Conservation (phyloP, 2,113 vertebrate species). For the Crotophaga sulcirostris region DNA sequence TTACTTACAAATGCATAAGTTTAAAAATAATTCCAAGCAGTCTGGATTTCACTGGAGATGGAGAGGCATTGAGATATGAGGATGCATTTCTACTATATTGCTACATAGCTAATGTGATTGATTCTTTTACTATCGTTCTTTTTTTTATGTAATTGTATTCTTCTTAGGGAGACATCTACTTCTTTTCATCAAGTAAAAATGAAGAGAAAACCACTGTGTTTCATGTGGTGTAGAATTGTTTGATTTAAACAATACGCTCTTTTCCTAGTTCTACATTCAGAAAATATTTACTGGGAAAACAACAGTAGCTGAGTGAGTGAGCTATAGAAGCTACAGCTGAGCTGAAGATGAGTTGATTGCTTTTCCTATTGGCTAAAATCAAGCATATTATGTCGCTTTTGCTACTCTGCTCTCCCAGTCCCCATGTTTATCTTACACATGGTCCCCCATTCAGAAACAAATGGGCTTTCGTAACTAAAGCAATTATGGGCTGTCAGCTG, state of each 20-base stretch:
- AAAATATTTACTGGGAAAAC: neutral
- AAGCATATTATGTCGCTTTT: neutral
- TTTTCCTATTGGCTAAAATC: neutral
- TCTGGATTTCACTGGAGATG: neutral
- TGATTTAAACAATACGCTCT: conserved; percentile 7
- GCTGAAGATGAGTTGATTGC: neutral
- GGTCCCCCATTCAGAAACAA: neutral
- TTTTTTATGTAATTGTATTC: neutral
- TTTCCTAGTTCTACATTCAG: neutral
- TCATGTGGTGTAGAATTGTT: conserved; percentile 12
- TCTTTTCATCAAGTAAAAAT: conserved; percentile 24
- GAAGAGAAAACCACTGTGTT: neutral
- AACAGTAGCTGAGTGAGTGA: neutral
- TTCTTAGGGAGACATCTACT: neutral
- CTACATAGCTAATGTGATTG: neutral
- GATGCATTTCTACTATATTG: neutral
- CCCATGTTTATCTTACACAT: neutral
- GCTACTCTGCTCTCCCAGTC: neutral
- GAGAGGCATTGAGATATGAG: neutral
- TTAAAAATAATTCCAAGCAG: neutral
- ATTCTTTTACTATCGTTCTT: neutral
- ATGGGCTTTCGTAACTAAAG: neutral
- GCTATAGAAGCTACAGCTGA: neutral
- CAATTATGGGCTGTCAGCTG: neutral
- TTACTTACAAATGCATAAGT: neutral